Evolutionary conservation across 2,888 invertebrate species (phyloP).

Genomic region (Eurytoma adleriae): DNA sequence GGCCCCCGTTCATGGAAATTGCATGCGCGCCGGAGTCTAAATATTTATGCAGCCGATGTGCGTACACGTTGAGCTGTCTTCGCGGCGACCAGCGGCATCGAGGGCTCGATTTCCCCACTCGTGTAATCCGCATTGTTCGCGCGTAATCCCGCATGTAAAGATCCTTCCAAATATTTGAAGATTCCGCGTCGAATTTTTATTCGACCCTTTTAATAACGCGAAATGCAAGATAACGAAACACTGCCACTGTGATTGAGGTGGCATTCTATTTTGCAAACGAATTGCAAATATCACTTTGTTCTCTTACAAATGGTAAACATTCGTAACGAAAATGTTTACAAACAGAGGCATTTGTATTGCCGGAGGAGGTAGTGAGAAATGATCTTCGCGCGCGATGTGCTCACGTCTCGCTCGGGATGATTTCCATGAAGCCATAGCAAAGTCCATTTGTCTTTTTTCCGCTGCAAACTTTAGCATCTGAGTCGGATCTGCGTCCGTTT

Average conservation of each 20-base stretch:
- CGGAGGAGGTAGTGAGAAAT: not conserved
- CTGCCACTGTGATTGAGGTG: not conserved
- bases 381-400: conserved; percentile 17
- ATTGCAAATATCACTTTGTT: not conserved
- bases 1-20: conserved; percentile 60
- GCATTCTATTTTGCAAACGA: not conserved
- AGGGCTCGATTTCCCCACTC: conserved; percentile 24
- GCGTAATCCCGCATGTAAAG: conserved; percentile 22
- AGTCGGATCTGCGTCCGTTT: conserved; percentile 14
- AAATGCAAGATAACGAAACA: not conserved
- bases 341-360: not conserved
- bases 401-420: conserved; percentile 43
- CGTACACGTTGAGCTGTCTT: not conserved
- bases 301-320: no score
- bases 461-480: not conserved
- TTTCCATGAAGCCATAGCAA: conserved; percentile 46
- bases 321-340: no score
- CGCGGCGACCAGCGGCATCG: conserved; percentile 13
- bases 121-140: conserved; percentile 26
- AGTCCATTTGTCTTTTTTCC: conserved; percentile 5
- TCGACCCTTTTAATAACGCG: no score
- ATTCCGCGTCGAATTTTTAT: no score
- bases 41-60: conserved; percentile 62
- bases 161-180: not conserved
- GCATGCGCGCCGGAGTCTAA: conserved; percentile 58